A percentile compares a stretch with the other conserved stretches of the same genome.
These are phyloP conservation scores for Pluvianellus socialis DNA, from an alignment of 2,113 vertebrate species.

Conservation along the genomic window DNA sequence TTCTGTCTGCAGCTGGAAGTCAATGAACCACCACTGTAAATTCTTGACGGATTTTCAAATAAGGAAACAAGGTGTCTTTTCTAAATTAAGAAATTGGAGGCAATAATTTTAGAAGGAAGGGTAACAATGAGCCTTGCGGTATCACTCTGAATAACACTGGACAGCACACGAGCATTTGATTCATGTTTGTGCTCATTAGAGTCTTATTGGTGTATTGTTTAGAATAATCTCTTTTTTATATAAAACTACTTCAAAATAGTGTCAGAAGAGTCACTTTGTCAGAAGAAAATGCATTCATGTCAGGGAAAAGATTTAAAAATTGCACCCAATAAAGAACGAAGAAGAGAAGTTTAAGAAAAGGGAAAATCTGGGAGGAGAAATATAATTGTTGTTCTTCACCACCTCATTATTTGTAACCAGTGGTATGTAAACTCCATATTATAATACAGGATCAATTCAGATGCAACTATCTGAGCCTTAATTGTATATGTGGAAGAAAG, in stretches of 20 bases:
- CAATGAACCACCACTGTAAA: not conserved
- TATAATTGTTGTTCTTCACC: not conserved
- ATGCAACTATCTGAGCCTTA: conserved; percentile 72
- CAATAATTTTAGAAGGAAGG: not conserved
- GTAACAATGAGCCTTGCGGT: not conserved
- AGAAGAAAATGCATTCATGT: conserved; percentile 9
- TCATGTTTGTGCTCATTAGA: not conserved
- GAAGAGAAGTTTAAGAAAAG: conserved; percentile 5
- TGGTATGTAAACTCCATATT: conserved; percentile 55
- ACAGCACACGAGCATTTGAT: not conserved
- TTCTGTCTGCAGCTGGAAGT: not conserved
- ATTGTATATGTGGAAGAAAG: conserved; percentile 56
- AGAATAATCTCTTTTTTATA: not conserved
- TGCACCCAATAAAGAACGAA: conserved; percentile 2
- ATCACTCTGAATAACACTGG: not conserved
- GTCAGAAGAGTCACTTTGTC: not conserved
- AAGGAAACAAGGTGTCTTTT: not conserved
- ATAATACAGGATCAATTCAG: conserved; percentile 64
- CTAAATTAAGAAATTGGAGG: conserved; percentile 26
- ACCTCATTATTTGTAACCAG: conserved; percentile 60
- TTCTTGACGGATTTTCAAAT: not conserved
- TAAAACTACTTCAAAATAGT: not conserved
- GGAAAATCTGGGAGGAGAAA: conserved; percentile 28
- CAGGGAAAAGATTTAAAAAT: conserved; percentile 36
- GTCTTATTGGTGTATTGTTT: not conserved